Percentiles rank a stretch among this genome's conserved stretches.
Conservation (phyloP, 2,797 vertebrate species). For the Acanthiza pusilla region DNA sequence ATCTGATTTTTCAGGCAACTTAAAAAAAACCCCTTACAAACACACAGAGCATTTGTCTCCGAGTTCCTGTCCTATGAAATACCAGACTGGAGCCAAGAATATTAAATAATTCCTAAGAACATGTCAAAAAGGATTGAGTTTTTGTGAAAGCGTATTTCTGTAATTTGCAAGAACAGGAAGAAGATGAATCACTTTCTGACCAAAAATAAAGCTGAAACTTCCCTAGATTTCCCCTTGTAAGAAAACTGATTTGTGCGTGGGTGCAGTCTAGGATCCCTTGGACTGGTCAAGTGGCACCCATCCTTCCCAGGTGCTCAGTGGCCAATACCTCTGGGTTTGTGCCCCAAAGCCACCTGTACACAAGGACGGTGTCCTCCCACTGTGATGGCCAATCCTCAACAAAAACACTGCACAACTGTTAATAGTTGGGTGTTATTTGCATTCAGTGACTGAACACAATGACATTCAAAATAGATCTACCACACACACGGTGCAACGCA, state of each 20-base stretch:
- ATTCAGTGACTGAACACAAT: background rate
- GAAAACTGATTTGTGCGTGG: background rate
- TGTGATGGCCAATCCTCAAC: background rate
- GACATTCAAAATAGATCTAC: background rate
- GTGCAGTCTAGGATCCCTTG: background rate
- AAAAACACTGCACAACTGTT: background rate
- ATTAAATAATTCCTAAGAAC: constrained; percentile 13
- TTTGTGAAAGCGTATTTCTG: background rate
- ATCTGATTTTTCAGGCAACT: background rate
- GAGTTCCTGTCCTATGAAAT: background rate
- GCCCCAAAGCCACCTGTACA: background rate
- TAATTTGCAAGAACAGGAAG: background rate
- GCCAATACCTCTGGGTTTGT: accelerated
- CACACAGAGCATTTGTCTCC: background rate
- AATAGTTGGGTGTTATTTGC: background rate
- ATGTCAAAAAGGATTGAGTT: background rate
- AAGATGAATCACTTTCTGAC: background rate
- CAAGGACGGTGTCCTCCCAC: background rate
- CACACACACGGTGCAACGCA: background rate
- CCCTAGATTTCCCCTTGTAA: background rate
- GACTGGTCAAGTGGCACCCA: background rate
- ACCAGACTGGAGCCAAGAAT: background rate
- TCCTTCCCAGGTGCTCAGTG: background rate
- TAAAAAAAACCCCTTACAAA: background rate
- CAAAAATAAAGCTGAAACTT: background rate